Base-by-base conservation (phyloP, 2,113 vertebrate species). In the rat (Rattus norvegicus) region DNA sequence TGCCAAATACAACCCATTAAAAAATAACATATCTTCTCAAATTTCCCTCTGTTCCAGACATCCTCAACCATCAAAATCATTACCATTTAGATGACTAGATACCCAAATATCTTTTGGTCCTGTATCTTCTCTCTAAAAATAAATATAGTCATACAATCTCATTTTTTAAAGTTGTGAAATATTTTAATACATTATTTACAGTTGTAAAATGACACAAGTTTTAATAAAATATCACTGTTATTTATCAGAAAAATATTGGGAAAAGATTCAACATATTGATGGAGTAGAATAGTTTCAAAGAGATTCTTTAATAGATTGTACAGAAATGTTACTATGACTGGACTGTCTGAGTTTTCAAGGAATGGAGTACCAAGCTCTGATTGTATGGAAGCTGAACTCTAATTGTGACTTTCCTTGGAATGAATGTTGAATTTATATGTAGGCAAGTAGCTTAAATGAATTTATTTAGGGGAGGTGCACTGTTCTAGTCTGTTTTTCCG, bases 141-240 rank as follows among this genome's bases (percentile, higher is more conserved):
- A 16, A 10, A 39, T 75, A 80, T 0, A 49, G 39, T n/a, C 70
- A 69, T 0, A 2, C 2, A 4, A 7, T 17, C 30, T 24, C 24
- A 43, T 63, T 43, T 26, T 22, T 84, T 84, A 2, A 83, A 16
- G 36, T 83, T 84, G n/a, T 28, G 1, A 43, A 63, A 39, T 43
- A 84, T 63, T 84, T 63, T 16, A 63, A 28, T 43, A 63, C 26
- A n/a, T 63, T 63, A 63, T 43, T 84, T 43, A 43, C 56, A 59
- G 7, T 7, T 61, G n/a, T 84, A 43, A 43, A 43, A 61, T 28
- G 56, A 84, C 11, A 28, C 13, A 84, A 1, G 59, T 43, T 84
- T 84, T 61, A 84, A 61, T 83, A 39, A n/a, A 84, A 26, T 61
- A 24, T 84, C 56, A 61, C 13, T 84, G 24, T 84, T 63, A 43